Percentiles rank a stretch among this genome's conserved stretches.
phyloP scores from a whole-genome alignment of 1,140 invertebrate species.

The Campoletis sonorensis region DNA sequence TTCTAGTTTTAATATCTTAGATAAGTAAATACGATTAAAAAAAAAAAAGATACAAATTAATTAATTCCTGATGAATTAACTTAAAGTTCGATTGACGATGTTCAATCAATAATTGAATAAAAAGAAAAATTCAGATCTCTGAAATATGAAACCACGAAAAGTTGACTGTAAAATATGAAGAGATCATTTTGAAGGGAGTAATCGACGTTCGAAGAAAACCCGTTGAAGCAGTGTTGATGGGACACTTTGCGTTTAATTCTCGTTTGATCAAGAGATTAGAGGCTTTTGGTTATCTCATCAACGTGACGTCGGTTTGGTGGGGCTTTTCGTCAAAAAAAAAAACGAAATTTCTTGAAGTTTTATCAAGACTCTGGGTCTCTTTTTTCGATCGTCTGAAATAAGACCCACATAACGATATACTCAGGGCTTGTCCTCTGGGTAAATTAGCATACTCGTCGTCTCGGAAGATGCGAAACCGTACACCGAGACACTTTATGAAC shows the following conservation, averaged over 20 bases:
- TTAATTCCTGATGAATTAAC: no score
- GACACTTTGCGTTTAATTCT: conserved; percentile 32
- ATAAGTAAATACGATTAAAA: no score
- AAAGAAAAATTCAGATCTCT: neutral
- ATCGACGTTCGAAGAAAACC: conserved; percentile 25
- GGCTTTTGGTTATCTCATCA: conserved; percentile 56
- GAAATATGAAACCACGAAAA: no score
- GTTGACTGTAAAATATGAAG: no score
- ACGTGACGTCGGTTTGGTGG: conserved; percentile 40
- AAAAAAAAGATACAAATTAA: no score
- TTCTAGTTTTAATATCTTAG: no score
- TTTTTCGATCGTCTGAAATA: neutral
- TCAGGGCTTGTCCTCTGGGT: conserved; percentile 33
- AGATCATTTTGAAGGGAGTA: neutral
- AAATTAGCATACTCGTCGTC: conserved; percentile 68
- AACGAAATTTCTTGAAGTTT: neutral
- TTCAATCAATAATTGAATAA: no score
- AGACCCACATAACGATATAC: neutral
- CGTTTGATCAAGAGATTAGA: conserved; percentile 57
- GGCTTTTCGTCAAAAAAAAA: conserved; percentile 11
- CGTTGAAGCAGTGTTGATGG: conserved; percentile 62
- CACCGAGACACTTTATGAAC: conserved; percentile 34
- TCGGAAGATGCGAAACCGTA: conserved; percentile 37
- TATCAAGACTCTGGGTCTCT: neutral
- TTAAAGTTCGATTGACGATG: no score